These are phyloP conservation scores for Latrodectus elegans DNA, from an alignment of 2,888 invertebrate species.

Conservation along the genomic window DNA sequence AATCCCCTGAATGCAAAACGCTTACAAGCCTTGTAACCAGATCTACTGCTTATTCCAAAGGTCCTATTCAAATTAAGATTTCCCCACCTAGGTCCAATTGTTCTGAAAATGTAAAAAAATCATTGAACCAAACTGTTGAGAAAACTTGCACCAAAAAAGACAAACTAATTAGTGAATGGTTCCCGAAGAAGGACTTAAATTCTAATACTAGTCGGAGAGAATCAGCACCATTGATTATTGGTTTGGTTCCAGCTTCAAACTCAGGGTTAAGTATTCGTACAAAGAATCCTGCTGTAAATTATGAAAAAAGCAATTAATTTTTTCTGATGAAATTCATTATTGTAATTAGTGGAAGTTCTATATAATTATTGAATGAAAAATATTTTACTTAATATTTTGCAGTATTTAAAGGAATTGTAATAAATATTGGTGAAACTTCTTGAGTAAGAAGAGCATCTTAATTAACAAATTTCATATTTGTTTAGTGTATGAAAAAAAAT, in stretches of 20 bases:
- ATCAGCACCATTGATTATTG: constrained; percentile 63
- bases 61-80: constrained; percentile 27
- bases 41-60: constrained; percentile 47
- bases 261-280: constrained; percentile 7
- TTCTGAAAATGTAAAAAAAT: constrained; percentile 14
- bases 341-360: no score
- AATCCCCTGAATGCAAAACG: constrained; percentile 26
- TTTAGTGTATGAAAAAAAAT: no score
- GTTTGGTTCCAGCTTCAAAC: constrained; percentile 50
- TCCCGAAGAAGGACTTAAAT: constrained; percentile 56
- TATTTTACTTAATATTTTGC: no score
- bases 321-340: neutral
- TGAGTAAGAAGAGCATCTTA: no score
- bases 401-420: no score
- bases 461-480: no score
- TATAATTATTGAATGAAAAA: no score
- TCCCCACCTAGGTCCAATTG: constrained; percentile 15
- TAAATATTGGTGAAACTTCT: no score
- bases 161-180: constrained; percentile 61
- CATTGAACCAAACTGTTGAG: constrained; percentile 3
- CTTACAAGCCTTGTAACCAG: constrained; percentile 56
- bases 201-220: constrained; percentile 50
- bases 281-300: constrained; percentile 33
- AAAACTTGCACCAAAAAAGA: constrained; percentile 51
- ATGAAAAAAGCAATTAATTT: constrained; percentile 28